Base-by-base conservation (phyloP, 2,797 vertebrate species). In the Pterois miles region DNA sequence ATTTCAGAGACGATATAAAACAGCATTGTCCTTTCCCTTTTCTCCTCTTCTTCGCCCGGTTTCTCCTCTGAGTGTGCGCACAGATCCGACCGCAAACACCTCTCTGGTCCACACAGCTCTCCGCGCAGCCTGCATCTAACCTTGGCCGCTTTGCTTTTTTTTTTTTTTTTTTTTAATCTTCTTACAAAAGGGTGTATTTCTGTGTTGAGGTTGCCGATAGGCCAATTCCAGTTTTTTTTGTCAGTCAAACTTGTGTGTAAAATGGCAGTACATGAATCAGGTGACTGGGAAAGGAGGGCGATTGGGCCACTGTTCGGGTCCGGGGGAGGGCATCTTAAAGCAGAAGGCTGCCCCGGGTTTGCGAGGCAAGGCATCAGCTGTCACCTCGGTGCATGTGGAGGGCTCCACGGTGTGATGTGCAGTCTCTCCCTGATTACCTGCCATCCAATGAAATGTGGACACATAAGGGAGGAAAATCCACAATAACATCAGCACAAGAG, bases 261-360 rank as follows among this genome's bases (percentile, higher is more conserved):
- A 96, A 96, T 96, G 95, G 95, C 95, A 95, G 95, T 68, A 90
- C 89, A 85, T 81, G 93, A 92, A 95, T 95, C 95, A 96, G 95
- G 95, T 96, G 95, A 96, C 94, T 81, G 67, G 67, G 85, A 81
- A 78, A 91, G 86, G 82, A 90, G 93, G 90, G 86, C 81, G 91
- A 94, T 93, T 93, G 94, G 94, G 87, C 91, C 76, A 78, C 87
- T 82, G 76, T 67, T 87, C 74, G 71, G 71, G 88, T 89, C 87
- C 75, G 90, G 93, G 53, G 94, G 93, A 92, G 94, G 93, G 93
- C 86, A 88, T 92, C 93, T 95, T 94, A 95, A 95, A 94, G 94
- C 90, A 91, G 89, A 93, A 94, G 88, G 85, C 81, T 88, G 85
- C 86, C 80, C 54, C 20, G 27, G 27, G 58, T 76, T 81, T 70